Conservation (phyloP, 2,113 vertebrate genomes). For the Aldabrachelys gigantea region DNA sequence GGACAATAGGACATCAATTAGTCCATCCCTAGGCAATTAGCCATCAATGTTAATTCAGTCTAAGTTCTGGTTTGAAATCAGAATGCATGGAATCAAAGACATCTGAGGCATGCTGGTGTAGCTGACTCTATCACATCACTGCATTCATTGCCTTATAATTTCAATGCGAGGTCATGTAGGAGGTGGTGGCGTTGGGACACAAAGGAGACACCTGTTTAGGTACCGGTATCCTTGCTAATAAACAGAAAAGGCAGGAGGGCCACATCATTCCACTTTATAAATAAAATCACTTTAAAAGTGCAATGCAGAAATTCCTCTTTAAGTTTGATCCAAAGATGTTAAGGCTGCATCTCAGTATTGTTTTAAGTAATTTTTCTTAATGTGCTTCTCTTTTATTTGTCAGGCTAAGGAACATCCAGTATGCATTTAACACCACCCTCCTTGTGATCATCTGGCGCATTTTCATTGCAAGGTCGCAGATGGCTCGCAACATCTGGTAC, state of each 20-base stretch:
- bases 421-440: slow-evolving; percentile 90
- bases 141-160: background rate
- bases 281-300: background rate
- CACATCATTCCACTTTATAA: background rate
- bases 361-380: background rate
- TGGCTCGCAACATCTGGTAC: slow-evolving; percentile 96
- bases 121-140: background rate
- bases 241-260: background rate
- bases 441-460: slow-evolving; percentile 94
- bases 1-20: background rate
- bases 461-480: slow-evolving; percentile 94
- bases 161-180: background rate
- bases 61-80: background rate
- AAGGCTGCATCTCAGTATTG: background rate
- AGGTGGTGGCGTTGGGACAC: background rate
- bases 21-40: background rate
- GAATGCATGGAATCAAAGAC: background rate
- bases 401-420: slow-evolving; percentile 93
- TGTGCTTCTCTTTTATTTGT: slow-evolving; percentile 32
- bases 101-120: background rate
- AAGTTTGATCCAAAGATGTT: background rate
- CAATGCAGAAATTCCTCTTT: background rate
- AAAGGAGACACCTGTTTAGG: background rate
- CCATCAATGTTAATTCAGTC: background rate
- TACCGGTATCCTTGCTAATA: background rate